These are phyloP conservation scores for Remorina albescens DNA, from an alignment of 2,797 vertebrate species.

Conservation along the genomic window DNA sequence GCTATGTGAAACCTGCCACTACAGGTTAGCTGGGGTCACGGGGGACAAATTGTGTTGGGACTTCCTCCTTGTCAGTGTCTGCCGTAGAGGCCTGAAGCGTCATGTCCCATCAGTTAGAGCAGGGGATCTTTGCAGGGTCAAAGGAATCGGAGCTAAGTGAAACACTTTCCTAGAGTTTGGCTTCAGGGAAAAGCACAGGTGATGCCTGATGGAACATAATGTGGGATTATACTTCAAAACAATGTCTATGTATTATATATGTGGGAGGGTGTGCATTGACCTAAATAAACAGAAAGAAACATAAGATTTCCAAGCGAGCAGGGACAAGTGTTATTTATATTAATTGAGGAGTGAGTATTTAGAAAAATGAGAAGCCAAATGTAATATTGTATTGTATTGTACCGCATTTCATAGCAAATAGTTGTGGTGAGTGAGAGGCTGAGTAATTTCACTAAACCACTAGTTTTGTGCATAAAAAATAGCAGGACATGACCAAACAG, in stretches of 20 bases:
- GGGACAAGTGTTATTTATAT: background rate
- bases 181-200: background rate
- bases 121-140: constrained; percentile 8
- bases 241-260: background rate
- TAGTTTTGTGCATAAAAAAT: background rate
- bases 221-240: too few species aligned
- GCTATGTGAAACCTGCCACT: constrained; percentile 51
- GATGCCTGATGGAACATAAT: too few species aligned
- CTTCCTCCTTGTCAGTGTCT: constrained; percentile 38
- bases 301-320: background rate
- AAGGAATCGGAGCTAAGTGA: background rate
- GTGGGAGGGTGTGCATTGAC: too few species aligned
- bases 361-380: background rate
- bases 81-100: constrained; percentile 27
- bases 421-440: too few species aligned
- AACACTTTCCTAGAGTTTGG: constrained; percentile 7
- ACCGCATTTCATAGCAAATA: too few species aligned
- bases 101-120: constrained; percentile 1
- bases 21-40: constrained; percentile 58
- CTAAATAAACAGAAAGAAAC: background rate
- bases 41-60: constrained; percentile 54
- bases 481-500: background rate
- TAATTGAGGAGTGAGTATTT: background rate
- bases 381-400: too few species aligned
- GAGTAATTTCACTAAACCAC: background rate